Conservation (phyloP, 2,113 vertebrate species). For the Stigmatopora argus region DNA sequence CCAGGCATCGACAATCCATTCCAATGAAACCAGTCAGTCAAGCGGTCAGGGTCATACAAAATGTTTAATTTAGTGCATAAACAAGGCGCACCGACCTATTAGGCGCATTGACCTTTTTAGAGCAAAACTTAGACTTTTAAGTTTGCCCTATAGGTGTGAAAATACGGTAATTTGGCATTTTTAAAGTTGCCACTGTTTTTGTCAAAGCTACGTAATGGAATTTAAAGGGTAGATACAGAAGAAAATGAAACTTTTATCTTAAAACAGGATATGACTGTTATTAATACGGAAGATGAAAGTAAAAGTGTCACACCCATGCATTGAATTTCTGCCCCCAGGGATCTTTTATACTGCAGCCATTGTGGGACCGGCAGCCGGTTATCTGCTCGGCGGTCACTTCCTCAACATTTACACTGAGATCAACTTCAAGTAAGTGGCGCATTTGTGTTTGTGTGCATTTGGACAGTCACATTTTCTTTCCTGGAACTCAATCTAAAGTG, state of each 20-base stretch:
- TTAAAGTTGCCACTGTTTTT: too few relatives aligned
- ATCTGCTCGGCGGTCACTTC: conserved; percentile 89
- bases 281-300: conserved; percentile 36
- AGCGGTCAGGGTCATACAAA: too few relatives aligned
- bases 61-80: too few relatives aligned
- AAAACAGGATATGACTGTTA: conserved; percentile 27
- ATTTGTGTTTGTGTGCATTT: background rate
- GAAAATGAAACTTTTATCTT: conserved; percentile 39
- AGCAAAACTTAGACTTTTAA: too few relatives aligned
- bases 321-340: conserved; percentile 60
- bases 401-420: conserved; percentile 87
- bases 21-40: too few relatives aligned
- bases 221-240: background rate
- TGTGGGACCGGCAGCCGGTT: conserved; percentile 90
- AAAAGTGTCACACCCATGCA: conserved; percentile 25
- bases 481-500: too few relatives aligned
- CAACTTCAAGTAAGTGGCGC: conserved; percentile 76
- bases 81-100: too few relatives aligned
- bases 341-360: conserved; percentile 94
- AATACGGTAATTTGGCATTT: too few relatives aligned
- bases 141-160: too few relatives aligned
- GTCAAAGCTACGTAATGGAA: too few relatives aligned
- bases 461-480: background rate
- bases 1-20: too few relatives aligned
- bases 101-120: too few relatives aligned